Evolutionary conservation across 2,113 vertebrate species (phyloP), one percentile per base, ranked within the genome.

Genomic region (Riparia riparia): DNA sequence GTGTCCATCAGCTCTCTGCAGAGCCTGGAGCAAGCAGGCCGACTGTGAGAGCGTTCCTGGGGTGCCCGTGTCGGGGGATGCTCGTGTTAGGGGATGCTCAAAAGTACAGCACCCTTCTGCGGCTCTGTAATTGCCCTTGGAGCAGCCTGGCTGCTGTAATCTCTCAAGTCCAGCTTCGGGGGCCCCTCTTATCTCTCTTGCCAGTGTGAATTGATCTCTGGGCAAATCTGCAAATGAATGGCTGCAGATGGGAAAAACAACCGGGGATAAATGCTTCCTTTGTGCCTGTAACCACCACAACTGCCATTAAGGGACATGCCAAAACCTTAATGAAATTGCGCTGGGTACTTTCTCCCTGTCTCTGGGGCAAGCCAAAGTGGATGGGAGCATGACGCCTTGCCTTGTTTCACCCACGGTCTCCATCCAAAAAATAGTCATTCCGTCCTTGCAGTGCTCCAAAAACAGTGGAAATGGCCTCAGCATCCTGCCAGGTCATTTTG

Each of bases 191-290:
- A 87, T 86, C 95, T 86, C 29, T 15, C 20, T 14, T 37, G 72
- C 74, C 69, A 47, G 76, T 8, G 53, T 31, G 47, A 65, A 79
- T 70, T 69, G 83, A 72, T 93, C 90, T 90, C 86, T 34, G 76
- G 83, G 56, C 60, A 24, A 72, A 90, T 89, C 92, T 65, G 78
- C n/a, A 83, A 88, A 80, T 56, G 42, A 94, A 92, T 60, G n/a
- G 47, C 83, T 17, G 14, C 91, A 82, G 70, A 65, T 91, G 63
- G 63, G 68, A 25, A 60, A 70, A 92, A 45, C 5, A 25, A 60
- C 17, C 8, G 41, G 39, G 32, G 49, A 69, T 83, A 79, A 73
- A 29, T 26, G 78, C 66, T 82, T 87, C 57, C 57, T 82, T 92
- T 96, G 81, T 91, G 68, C 32, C 82, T 32, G n/a, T 41, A 56